Evolutionary conservation across 2,888 invertebrate genomes (phyloP).

Genomic region (Galerucella calmariensis): DNA sequence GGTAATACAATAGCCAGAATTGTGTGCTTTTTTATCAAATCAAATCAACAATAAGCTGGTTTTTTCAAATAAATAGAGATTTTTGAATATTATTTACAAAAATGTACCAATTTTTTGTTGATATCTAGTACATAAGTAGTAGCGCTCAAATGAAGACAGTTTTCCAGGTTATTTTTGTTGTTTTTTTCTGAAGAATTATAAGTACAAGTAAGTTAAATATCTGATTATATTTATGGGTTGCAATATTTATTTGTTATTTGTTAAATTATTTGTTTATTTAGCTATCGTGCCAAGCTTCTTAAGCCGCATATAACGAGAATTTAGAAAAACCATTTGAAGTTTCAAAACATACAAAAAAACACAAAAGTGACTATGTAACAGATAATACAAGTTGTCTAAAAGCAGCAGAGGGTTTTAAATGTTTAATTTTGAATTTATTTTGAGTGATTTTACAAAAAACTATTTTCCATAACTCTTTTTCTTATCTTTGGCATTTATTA

Average conservation of each 20-base stretch:
- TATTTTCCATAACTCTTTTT: no score
- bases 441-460: no score
- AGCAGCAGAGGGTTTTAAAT: no score
- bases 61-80: no score
- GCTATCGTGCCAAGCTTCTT: constrained; percentile 56
- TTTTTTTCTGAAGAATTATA: constrained; percentile 10
- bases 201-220: constrained; percentile 16
- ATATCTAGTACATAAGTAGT: no score
- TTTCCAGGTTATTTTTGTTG: background rate
- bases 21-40: no score
- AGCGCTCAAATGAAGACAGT: background rate
- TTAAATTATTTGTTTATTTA: constrained; percentile 49
- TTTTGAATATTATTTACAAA: no score
- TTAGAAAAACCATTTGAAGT: constrained; percentile 1
- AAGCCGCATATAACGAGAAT: constrained; percentile 44
- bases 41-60: no score
- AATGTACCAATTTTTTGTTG: no score
- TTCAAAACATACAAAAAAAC: background rate
- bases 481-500: no score
- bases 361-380: background rate
- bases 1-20: no score
- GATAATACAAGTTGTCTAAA: background rate
- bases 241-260: constrained; percentile 37
- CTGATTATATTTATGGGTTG: constrained; percentile 26
- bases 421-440: no score